Evolutionary conservation across 2,888 invertebrate species (phyloP), one percentile per base, ranked within the genome.

Genomic region (Acronicta aceris): DNA sequence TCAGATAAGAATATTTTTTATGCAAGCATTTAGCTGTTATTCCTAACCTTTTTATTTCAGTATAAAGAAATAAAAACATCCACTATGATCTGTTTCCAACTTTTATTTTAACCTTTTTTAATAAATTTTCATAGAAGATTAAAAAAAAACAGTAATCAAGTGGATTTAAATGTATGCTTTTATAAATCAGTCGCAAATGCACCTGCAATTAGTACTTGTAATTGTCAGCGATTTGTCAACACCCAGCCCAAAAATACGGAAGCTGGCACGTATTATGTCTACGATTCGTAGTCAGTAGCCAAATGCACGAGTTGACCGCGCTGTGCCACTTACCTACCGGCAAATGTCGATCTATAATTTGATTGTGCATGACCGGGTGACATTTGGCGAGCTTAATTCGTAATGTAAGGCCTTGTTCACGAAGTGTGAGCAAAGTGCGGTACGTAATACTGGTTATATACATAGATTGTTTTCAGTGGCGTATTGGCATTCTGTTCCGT

Each of bases 341-440:
- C 45, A 65, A 76, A 78, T 78, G 79, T 76, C 79, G 71, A 63
- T 66, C 67, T 76, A 60, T 66, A 66, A 59, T 76, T 70, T 72
- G 64, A 63, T 61, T 60, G 52, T 40, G 54, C 43, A 58, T 76
- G 74, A 73, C 74, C 74, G 59, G 41, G 40, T 77, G 67, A 74
- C 74, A 75, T 77, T 75, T 75, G 61, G 55, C 51, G 33, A 13
- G 16, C 48, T 62, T 59, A 54, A 70, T 65, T 57, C 53, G 42
- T 59, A 42, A 40, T 41, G 7, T 53, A 56, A 47, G 53, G 61
- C 47, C 56, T 54, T 72, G 51, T 59, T 27, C 59, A 63, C 9
- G 41, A 1, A 45, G 41, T 36, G 17, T 12, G 38, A 46, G 15
- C 43, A 67, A 55, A 48, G 57, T 55, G 40, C 54, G 51, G n/a